Evolutionary conservation across 2,113 vertebrate species (phyloP).

Genomic region (Eurypyga helias): DNA sequence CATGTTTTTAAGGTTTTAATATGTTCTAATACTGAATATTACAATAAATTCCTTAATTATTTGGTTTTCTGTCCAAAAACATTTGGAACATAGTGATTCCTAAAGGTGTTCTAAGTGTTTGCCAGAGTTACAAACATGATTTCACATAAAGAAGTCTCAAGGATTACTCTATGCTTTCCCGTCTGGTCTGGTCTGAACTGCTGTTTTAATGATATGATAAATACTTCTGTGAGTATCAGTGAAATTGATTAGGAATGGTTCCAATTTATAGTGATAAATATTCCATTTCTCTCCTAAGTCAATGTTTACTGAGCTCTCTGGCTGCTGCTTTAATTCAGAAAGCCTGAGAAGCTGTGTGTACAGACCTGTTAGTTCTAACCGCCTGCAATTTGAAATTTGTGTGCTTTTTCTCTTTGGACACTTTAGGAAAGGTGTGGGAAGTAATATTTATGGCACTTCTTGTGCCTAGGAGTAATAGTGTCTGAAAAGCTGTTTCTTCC

Average conservation of each 20-base stretch:
- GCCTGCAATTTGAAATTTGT: not conserved
- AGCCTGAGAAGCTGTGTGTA: not conserved
- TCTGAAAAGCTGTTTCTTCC: slow-evolving; percentile 24
- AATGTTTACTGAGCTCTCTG: not conserved
- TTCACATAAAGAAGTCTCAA: not conserved
- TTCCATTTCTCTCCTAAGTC: not conserved
- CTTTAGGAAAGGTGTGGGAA: not conserved
- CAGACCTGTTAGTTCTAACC: not conserved
- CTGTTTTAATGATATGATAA: not conserved
- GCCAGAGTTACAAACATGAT: not conserved
- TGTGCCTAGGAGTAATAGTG: not conserved
- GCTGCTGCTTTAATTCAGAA: not conserved
- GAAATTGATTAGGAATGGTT: not conserved
- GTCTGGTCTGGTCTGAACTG: not conserved
- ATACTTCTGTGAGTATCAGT: not conserved
- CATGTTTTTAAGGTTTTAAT: not conserved
- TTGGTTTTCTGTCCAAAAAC: not conserved
- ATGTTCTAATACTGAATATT: not conserved
- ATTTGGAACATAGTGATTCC: not conserved
- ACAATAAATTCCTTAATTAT: not conserved
- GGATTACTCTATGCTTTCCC: not conserved
- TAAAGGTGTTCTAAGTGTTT: not conserved
- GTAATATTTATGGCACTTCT: not conserved
- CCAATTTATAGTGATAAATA: not conserved
- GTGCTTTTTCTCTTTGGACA: not conserved